Conservation (phyloP, 2,888 invertebrate species). For the Lycia hirtaria region DNA sequence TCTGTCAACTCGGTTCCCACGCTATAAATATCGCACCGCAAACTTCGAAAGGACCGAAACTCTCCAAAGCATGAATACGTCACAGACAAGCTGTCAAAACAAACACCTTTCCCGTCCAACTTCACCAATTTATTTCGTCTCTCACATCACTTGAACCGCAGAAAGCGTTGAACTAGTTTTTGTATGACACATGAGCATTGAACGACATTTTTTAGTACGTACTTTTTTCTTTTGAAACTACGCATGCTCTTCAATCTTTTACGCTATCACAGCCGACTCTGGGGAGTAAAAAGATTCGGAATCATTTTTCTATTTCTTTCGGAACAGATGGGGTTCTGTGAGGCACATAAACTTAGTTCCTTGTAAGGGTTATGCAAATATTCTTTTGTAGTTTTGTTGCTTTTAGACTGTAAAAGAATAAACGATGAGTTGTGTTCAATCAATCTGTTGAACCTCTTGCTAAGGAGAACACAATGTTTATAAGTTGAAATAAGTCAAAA, state of each 20-base stretch:
- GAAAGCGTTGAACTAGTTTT: constrained; percentile 30
- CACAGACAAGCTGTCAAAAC: constrained; percentile 26
- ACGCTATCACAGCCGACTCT: constrained; percentile 32
- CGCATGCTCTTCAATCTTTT: constrained; percentile 35
- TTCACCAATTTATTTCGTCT: constrained; percentile 34
- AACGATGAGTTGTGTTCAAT: background rate
- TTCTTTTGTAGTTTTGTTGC: constrained; percentile 3
- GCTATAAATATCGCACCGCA: constrained; percentile 11
- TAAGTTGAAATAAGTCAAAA: no score
- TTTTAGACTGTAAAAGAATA: background rate
- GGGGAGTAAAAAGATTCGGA: constrained; percentile 37
- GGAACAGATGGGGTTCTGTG: constrained; percentile 35
- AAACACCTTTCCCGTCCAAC: constrained; percentile 29
- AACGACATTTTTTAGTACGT: constrained; percentile 27
- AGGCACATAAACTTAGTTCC: constrained; percentile 15
- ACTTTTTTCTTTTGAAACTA: constrained; percentile 31
- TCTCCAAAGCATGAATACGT: constrained; percentile 26
- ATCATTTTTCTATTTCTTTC: constrained; percentile 40
- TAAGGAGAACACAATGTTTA: no score
- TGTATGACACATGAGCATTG: constrained; percentile 32
- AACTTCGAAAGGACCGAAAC: constrained; percentile 1
- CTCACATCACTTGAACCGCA: constrained; percentile 1
- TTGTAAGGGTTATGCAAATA: constrained; percentile 5
- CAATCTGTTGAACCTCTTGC: no score
- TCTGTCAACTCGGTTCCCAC: constrained; percentile 1